phyloP scores from a whole-genome alignment of 2,888 invertebrate genomes.

The Cheilosia urbana region DNA sequence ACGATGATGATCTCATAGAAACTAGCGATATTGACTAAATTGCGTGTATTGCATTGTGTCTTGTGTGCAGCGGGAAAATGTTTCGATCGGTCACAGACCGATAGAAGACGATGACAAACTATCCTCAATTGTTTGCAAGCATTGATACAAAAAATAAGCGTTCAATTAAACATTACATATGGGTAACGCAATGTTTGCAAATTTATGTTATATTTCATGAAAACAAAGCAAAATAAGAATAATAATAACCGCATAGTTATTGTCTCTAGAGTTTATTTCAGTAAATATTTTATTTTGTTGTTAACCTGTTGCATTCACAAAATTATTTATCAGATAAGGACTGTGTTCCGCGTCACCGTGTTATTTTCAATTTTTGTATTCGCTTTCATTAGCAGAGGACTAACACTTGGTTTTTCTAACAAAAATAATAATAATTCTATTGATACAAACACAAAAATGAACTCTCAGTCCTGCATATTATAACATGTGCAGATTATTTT shows the following conservation, averaged over 20 bases:
- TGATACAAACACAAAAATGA: constrained; percentile 12
- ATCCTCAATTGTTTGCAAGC: constrained; percentile 70
- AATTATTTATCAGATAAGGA: constrained; percentile 9
- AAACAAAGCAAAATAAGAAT: constrained; percentile 51
- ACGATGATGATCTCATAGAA: constrained; percentile 81
- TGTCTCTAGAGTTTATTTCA: constrained; percentile 36
- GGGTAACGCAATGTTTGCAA: constrained; percentile 65
- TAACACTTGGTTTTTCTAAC: constrained; percentile 13
- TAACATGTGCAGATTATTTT: constrained; percentile 27
- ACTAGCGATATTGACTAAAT: constrained; percentile 82
- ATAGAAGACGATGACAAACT: constrained; percentile 62
- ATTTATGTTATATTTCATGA: constrained; percentile 52
- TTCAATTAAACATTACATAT: constrained; percentile 54
- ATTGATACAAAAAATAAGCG: constrained; percentile 58
- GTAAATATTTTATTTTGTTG: constrained; percentile 16
- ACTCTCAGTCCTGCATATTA: constrained; percentile 51
- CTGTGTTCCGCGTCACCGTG: neutral
- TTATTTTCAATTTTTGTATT: constrained; percentile 23
- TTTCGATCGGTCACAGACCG: constrained; percentile 41
- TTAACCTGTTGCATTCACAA: constrained; percentile 10
- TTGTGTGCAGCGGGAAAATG: constrained; percentile 36
- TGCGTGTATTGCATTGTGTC: constrained; percentile 50
- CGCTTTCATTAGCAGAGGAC: constrained; percentile 10
- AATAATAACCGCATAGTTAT: constrained; percentile 55
- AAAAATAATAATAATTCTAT: neutral